Percentiles rank a stretch among this genome's conserved stretches.
Conservation (phyloP, 2,888 invertebrate genomes). For the Epistrophe grossulariae region DNA sequence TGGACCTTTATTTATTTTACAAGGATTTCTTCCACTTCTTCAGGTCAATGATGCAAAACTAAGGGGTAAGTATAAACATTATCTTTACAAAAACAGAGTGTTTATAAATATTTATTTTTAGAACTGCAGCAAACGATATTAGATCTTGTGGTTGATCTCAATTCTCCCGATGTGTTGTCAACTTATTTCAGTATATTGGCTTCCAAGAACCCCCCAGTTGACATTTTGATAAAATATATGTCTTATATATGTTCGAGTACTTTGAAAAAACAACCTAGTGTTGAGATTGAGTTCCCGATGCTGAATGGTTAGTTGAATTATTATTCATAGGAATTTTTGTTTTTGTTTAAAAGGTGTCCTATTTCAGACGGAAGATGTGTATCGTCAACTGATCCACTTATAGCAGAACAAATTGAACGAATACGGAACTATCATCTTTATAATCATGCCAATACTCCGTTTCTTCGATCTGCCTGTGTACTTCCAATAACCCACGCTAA, state of each 20-base stretch:
- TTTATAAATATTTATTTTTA: conserved; percentile 78
- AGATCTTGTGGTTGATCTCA: conserved; percentile 86
- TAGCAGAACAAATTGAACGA: conserved; percentile 81
- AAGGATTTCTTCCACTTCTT: conserved; percentile 82
- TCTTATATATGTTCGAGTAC: conserved; percentile 81
- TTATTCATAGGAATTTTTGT: neutral
- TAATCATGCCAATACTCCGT: conserved; percentile 80
- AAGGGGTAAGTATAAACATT: conserved; percentile 77
- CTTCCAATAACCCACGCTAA: conserved; percentile 81
- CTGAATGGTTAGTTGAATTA: conserved; percentile 77
- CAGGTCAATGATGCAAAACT: conserved; percentile 80
- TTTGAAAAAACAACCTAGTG: conserved; percentile 81
- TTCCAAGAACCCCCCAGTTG: conserved; percentile 85
- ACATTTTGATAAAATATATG: conserved; percentile 86
- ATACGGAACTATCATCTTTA: conserved; percentile 81
- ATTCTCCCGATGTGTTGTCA: conserved; percentile 84
- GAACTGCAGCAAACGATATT: conserved; percentile 88
- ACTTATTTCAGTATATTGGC: conserved; percentile 87
- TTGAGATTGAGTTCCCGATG: conserved; percentile 82
- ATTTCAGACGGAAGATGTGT: conserved; percentile 80
- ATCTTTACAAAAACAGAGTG: neutral
- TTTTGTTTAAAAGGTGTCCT: neutral
- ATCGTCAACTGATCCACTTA: conserved; percentile 79
- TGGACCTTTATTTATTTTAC: conserved; percentile 81
- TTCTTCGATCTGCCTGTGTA: conserved; percentile 82